Base-by-base conservation (phyloP, 2,113 vertebrate genomes). In the Apodemus speciosus region DNA sequence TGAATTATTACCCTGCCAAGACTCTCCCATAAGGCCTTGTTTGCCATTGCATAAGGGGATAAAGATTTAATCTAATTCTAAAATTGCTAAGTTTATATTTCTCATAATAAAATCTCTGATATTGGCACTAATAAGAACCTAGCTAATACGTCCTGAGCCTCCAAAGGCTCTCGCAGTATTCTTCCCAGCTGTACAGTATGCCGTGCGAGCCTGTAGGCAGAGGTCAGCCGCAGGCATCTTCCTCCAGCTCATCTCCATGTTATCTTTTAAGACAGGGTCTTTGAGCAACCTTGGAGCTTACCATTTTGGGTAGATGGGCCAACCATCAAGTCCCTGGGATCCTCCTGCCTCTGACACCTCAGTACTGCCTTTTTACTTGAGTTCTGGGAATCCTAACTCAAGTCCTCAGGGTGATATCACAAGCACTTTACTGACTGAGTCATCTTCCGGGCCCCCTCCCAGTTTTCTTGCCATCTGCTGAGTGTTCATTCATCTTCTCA, bases 81-180 rank as follows among this genome's bases (percentile, higher is more conserved):
- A 84, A 40, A 23, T 73, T 49, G 25, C 20, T 43, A 30, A 32
- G 68, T 85, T 64, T 75, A 35, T 25, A 11, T 49, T 91, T 94
- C 64, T 92, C 51, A 81, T 66, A 72, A 38, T 94, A 85, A 95
- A 90, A 71, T 73, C 58, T 94, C 86, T 80, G 30, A 18, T 90
- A 9, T 60, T 69, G 49, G 23, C 64, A 51, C 93, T 92, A 83
- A 46, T 71, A 14, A 88, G 38, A 85, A 72, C 66, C 72, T 91
- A 43, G 16, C 73, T 93, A 92, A 89, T 85, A 64, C 68, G 3
- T 85, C 89, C 23, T 83, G 85, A 86, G 18, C 40, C 84, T 95
- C n/a, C 73, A 88, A 81, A 94, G 53, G 35, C 6, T 91, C 72
- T 21, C 92, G 56, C 76, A 62, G 62, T 58, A 85, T 92, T 91